Percentiles rank a stretch among this genome's conserved stretches.
Evolutionary conservation across 1,140 invertebrate species (phyloP).

Genomic region (Globodera ellingtonae): DNA sequence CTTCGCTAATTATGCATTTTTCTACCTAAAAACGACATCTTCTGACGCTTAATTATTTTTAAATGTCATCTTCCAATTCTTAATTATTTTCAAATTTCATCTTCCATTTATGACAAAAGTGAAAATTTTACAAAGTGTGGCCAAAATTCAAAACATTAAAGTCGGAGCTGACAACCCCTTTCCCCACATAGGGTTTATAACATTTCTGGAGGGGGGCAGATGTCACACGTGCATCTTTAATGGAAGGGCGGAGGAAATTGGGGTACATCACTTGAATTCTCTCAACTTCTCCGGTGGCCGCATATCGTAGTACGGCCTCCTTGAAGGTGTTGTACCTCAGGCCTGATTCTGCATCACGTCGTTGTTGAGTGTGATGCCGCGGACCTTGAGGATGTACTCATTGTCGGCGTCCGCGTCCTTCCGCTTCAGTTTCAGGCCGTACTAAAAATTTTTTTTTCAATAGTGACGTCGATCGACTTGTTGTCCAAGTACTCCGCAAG

Average conservation of each 20-base stretch:
- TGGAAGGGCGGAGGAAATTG: neutral
- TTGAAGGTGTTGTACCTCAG: slow-evolving; percentile 2
- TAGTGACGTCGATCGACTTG: neutral
- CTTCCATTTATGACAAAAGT: no score
- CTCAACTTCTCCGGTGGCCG: neutral
- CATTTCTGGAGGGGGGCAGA: no score
- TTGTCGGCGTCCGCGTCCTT: neutral
- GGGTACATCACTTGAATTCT: neutral
- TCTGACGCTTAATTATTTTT: no score
- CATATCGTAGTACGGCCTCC: neutral
- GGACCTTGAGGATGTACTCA: slow-evolving; percentile 6
- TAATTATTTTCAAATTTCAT: no score
- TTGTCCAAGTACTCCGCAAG: neutral
- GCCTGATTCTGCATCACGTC: neutral
- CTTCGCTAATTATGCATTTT: no score
- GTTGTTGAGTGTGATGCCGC: neutral
- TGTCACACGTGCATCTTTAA: neutral
- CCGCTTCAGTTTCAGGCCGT: slow-evolving; percentile 3
- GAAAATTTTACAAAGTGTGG: no score
- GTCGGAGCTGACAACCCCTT: no score
- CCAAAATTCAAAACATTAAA: no score
- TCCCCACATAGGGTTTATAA: no score
- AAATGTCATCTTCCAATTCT: no score
- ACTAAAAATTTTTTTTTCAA: neutral
- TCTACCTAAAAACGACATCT: no score